Evolutionary conservation across 2,888 invertebrate species (phyloP).

Genomic region (Lithosia quadra): DNA sequence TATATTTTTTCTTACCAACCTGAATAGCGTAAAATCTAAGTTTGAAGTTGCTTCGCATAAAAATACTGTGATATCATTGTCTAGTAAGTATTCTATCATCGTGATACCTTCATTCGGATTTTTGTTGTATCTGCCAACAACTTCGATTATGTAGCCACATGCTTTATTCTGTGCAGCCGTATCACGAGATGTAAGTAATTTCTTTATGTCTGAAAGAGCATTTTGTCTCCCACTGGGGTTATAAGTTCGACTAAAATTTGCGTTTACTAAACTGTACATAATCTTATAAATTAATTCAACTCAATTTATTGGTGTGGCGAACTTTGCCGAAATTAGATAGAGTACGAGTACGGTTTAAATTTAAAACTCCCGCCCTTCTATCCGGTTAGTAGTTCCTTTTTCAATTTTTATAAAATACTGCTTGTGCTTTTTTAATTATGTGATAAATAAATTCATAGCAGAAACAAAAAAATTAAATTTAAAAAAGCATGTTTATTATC

Average conservation of each 20-base stretch:
- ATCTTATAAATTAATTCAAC: neutral
- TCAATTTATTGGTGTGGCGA: too few species aligned
- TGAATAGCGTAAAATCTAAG: conserved; percentile 76
- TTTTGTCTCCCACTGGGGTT: conserved; percentile 77
- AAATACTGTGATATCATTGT: conserved; percentile 79
- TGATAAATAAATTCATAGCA: neutral
- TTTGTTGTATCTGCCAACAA: conserved; percentile 68
- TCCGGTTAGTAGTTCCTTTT: conserved; percentile 1
- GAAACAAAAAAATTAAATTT: too few species aligned
- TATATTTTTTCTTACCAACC: conserved; percentile 58
- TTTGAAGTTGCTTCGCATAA: conserved; percentile 81
- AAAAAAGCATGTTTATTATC: too few species aligned
- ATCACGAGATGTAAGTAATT: conserved; percentile 76
- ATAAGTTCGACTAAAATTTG: conserved; percentile 75
- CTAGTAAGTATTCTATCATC: conserved; percentile 74
- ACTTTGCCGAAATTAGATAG: too few species aligned
- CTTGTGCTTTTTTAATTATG: neutral
- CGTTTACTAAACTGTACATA: conserved; percentile 75
- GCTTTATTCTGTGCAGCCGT: conserved; percentile 76
- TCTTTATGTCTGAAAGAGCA: conserved; percentile 78
- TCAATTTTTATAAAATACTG: neutral
- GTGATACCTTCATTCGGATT: conserved; percentile 67
- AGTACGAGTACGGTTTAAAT: neutral
- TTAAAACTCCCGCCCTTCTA: conserved; percentile 16
- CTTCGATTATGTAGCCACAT: conserved; percentile 76